phyloP scores from a whole-genome alignment of 2,888 invertebrate species.

The Papilio gigon region DNA sequence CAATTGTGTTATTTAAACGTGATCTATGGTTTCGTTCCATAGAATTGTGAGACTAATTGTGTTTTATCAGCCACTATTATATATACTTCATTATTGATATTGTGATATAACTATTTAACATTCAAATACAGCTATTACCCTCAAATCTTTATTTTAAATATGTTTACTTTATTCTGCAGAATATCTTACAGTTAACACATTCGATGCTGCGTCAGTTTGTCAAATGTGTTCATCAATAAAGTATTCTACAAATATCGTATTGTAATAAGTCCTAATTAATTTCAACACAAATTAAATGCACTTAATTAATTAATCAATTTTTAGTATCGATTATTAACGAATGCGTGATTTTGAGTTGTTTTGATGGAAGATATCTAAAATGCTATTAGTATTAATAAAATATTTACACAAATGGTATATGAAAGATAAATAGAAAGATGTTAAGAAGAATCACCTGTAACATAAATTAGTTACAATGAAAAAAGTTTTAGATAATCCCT shows the following conservation, averaged over 20 bases:
- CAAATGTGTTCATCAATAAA: conserved; percentile 18
- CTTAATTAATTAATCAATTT: background rate
- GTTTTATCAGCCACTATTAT: conserved; percentile 60
- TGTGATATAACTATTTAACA: conserved; percentile 42
- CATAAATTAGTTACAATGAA: conserved; percentile 4
- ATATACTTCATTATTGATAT: conserved; percentile 47
- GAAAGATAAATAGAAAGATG: conserved; percentile 21
- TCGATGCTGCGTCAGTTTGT: too few relatives aligned
- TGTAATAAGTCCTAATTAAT: background rate
- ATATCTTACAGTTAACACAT: conserved; percentile 17
- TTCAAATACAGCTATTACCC: conserved; percentile 30
- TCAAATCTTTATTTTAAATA: conserved; percentile 38
- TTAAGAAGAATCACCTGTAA: conserved; percentile 24
- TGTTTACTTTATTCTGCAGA: conserved; percentile 43
- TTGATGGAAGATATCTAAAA: conserved; percentile 3
- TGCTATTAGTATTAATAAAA: conserved; percentile 4
- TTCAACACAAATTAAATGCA: background rate
- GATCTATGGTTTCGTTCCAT: conserved; percentile 71
- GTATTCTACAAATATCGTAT: conserved; percentile 24
- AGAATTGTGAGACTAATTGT: conserved; percentile 77
- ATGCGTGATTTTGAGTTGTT: background rate
- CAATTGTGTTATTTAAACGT: conserved; percentile 77
- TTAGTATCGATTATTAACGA: background rate
- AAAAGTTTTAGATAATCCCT: background rate
- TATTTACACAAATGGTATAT: background rate